A percentile compares a stretch with the other conserved stretches of the same genome.
Evolutionary conservation across 2,797 vertebrate species (phyloP).

Genomic region (Hafferia zeledoni): DNA sequence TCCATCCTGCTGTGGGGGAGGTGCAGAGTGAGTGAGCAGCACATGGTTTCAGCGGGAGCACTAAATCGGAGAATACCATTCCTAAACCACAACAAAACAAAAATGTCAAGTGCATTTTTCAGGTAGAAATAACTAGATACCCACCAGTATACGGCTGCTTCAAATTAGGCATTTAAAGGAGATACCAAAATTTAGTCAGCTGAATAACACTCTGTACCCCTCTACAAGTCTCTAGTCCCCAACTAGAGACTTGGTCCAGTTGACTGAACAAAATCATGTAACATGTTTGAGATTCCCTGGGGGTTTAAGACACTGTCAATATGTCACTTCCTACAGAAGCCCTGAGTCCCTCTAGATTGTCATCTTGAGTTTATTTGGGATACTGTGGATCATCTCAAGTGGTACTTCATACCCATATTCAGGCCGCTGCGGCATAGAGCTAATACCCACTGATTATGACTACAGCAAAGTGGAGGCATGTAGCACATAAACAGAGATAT

Average conservation of each 20-base stretch:
- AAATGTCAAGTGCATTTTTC: neutral
- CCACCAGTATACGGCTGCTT: neutral
- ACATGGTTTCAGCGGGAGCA: neutral
- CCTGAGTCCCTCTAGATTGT: neutral
- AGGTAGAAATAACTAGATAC: neutral
- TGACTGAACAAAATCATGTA: neutral
- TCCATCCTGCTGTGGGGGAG: neutral
- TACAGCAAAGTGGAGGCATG: neutral
- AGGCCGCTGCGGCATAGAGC: neutral
- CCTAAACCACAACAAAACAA: neutral
- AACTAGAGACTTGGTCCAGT: neutral
- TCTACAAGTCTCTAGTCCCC: neutral
- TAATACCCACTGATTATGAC: neutral
- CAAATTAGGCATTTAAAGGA: neutral
- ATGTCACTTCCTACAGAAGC: neutral
- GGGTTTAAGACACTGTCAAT: neutral
- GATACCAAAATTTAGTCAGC: neutral
- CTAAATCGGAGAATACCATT: neutral
- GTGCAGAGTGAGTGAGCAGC: rapidly evolving
- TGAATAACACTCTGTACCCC: neutral
- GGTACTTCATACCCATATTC: neutral
- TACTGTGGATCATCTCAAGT: neutral
- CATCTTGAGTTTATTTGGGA: neutral
- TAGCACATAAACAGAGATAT: neutral
- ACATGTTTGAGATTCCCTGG: neutral